A percentile compares a stretch with the other conserved stretches of the same genome.
Conservation (phyloP, 2,797 vertebrate species). For the Acanthis flammea region DNA sequence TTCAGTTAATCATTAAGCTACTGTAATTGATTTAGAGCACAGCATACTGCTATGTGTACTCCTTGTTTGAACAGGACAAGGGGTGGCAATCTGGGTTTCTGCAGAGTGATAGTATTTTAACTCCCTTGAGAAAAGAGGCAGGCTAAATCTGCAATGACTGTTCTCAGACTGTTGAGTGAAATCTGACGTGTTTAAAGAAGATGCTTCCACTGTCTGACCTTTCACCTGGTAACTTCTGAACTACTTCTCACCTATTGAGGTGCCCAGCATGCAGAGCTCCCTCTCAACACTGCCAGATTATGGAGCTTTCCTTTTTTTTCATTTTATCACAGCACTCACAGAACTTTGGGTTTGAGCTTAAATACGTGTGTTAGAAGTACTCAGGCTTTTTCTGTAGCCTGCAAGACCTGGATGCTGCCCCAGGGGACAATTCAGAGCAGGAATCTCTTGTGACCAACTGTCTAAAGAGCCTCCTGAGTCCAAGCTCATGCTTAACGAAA, state of each 20-base stretch:
- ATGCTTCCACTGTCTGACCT: not conserved
- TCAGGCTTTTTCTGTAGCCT: not conserved
- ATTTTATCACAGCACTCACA: not conserved
- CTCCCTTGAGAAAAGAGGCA: not conserved
- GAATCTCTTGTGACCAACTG: not conserved
- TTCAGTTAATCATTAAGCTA: not conserved
- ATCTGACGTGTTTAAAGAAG: not conserved
- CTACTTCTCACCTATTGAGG: not conserved
- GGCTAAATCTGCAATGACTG: not conserved
- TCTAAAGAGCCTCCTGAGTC: not conserved
- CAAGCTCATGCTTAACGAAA: not conserved
- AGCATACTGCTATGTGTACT: not conserved
- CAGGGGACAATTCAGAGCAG: not conserved
- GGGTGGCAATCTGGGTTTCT: not conserved
- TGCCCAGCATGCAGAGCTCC: not conserved
- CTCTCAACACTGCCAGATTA: not conserved
- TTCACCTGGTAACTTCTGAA: not conserved
- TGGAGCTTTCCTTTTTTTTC: not conserved
- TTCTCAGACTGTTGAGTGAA: not conserved
- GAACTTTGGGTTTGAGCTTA: not conserved
- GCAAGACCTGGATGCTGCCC: not conserved
- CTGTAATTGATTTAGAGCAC: not conserved
- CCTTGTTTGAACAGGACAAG: not conserved
- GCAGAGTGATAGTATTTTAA: not conserved
- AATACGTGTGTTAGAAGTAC: fast-evolving